Conservation (phyloP, 1,140 invertebrate genomes). For the Brachionus asplanchnoidis region DNA sequence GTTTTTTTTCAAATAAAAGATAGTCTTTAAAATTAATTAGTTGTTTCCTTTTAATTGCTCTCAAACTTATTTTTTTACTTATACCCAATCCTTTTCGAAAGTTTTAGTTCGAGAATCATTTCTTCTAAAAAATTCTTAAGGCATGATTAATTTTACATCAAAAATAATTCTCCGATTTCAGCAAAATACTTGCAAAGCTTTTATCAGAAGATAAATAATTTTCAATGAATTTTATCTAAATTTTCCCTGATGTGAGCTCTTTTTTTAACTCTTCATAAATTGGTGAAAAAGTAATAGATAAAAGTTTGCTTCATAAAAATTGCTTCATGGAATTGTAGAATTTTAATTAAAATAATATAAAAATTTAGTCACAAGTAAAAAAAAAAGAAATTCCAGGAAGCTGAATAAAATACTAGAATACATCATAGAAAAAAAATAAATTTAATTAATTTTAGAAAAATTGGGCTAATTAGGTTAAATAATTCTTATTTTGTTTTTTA, state of each 20-base stretch:
- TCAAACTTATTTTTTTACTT: not conserved
- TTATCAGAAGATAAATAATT: not conserved
- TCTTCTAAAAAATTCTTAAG: not conserved
- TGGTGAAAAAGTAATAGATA: not conserved
- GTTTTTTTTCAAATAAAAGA: too few species aligned
- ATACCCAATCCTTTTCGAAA: not conserved
- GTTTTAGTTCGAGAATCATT: not conserved
- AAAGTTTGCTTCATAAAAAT: not conserved
- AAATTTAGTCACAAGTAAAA: not conserved
- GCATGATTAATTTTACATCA: not conserved
- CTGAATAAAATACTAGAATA: not conserved
- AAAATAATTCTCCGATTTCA: not conserved
- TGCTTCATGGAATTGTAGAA: too few species aligned
- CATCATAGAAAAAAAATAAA: not conserved
- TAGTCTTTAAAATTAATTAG: not conserved
- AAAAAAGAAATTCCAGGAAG: not conserved
- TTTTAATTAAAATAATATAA: too few species aligned
- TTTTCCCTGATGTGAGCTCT: not conserved
- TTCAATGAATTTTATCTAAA: not conserved
- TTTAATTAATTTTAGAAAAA: not conserved
- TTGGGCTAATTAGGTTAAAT: not conserved
- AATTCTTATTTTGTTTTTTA: not conserved
- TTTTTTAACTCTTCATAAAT: not conserved
- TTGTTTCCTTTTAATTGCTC: not conserved
- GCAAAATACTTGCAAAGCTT: not conserved